These are phyloP conservation scores for Caloenas nicobarica DNA, from an alignment of 2,113 vertebrate species.

Conservation along the genomic window DNA sequence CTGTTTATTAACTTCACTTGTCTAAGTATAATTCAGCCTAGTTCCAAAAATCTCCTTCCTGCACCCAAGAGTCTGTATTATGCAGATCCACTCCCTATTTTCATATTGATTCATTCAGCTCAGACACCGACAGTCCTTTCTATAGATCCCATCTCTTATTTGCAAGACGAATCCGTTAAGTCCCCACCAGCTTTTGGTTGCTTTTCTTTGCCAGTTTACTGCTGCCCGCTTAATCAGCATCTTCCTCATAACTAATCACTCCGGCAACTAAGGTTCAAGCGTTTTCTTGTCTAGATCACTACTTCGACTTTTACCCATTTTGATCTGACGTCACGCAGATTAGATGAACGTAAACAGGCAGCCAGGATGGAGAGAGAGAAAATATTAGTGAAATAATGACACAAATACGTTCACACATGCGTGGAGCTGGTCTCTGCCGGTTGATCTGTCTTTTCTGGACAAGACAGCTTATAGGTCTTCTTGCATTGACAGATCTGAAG, in stretches of 20 bases:
- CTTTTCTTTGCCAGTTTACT: too few relatives aligned
- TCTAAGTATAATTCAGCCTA: not conserved
- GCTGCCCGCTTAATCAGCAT: not conserved
- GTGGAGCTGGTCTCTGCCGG: not conserved
- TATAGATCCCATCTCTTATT: not conserved
- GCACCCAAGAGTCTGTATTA: not conserved
- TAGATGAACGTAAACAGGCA: not conserved
- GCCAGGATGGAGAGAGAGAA: not conserved
- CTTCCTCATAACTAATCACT: not conserved
- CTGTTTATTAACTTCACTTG: not conserved
- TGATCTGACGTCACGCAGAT: not conserved
- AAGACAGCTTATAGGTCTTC: not conserved
- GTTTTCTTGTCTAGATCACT: not conserved
- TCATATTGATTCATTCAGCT: not conserved
- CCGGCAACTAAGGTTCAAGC: not conserved
- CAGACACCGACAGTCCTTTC: not conserved
- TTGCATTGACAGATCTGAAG: not conserved
- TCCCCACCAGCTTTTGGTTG: too few relatives aligned
- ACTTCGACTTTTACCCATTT: not conserved
- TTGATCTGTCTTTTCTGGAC: not conserved
- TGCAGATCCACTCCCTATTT: not conserved
- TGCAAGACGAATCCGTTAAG: too few relatives aligned
- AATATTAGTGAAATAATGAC: not conserved
- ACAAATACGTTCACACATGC: not conserved
- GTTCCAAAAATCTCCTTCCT: not conserved